phyloP scores from a whole-genome alignment of 2,888 invertebrate genomes.

The Drosophila mettleri region DNA sequence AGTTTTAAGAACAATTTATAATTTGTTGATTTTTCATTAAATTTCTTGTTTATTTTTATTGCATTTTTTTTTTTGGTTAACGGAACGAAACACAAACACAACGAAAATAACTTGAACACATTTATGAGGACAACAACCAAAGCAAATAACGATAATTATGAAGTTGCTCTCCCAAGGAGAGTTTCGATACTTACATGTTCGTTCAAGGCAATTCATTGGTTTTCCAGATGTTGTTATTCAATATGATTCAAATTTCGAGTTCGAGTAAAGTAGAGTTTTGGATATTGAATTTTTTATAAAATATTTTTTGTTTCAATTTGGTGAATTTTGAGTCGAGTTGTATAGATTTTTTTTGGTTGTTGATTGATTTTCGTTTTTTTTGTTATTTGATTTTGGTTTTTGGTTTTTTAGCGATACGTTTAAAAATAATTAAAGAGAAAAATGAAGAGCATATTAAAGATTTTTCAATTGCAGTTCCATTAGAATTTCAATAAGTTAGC shows the following conservation, averaged over 20 bases:
- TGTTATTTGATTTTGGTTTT: constrained; percentile 11
- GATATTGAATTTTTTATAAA: constrained; percentile 37
- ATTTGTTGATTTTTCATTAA: constrained; percentile 8
- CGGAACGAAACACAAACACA: constrained; percentile 69
- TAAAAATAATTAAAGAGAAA: constrained; percentile 80
- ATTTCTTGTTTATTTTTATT: constrained; percentile 6
- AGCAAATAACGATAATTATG: constrained; percentile 75
- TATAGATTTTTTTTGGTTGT: constrained; percentile 51
- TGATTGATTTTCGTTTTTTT: constrained; percentile 24
- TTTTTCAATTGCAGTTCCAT: constrained; percentile 73
- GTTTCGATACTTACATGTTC: constrained; percentile 69
- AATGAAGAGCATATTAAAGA: constrained; percentile 77
- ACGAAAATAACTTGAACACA: constrained; percentile 71
- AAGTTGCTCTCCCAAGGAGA: constrained; percentile 48
- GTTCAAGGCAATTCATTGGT: constrained; percentile 27
- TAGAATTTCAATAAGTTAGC: constrained; percentile 63
- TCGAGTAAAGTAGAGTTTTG: constrained; percentile 66
- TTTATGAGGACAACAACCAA: constrained; percentile 78
- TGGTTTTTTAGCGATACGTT: constrained; percentile 77
- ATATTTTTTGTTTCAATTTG: constrained; percentile 42
- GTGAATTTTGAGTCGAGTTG: constrained; percentile 69
- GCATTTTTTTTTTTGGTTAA: constrained; percentile 31
- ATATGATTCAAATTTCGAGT: constrained; percentile 63
- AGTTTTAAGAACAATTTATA: constrained; percentile 16
- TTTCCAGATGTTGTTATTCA: constrained; percentile 52